Evolutionary conservation across 2,113 vertebrate genomes (phyloP).

Genomic region (Hoplias malabaricus): DNA sequence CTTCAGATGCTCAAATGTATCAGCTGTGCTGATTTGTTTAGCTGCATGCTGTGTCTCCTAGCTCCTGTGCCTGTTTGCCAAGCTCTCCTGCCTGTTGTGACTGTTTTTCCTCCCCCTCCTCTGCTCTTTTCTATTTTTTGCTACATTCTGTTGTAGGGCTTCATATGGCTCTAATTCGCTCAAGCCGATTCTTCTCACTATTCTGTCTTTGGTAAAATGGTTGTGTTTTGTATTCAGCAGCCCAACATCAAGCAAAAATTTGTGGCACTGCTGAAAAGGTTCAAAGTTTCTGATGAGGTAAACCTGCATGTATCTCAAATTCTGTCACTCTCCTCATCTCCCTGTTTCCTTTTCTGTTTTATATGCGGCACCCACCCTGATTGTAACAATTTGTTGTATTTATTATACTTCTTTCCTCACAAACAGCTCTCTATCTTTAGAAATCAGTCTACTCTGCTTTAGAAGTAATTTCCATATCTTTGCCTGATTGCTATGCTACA

Average conservation of each 20-base stretch:
- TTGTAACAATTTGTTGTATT: background rate
- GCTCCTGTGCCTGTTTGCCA: constrained; percentile 10
- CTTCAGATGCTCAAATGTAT: constrained; percentile 22
- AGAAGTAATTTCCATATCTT: background rate
- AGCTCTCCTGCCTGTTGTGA: constrained; percentile 27
- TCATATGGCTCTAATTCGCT: constrained; percentile 21
- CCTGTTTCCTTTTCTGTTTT: background rate
- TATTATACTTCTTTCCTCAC: background rate
- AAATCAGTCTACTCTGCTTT: background rate
- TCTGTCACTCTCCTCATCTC: background rate
- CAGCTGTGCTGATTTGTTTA: constrained; percentile 33
- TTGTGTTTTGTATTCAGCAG: constrained; percentile 67
- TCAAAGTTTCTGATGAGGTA: constrained; percentile 83
- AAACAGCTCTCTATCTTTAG: background rate
- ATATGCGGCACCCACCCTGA: background rate
- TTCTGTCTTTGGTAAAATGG: constrained; percentile 25
- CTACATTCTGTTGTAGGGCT: constrained; percentile 17
- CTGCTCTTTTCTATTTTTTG: constrained; percentile 46
- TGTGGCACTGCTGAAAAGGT: constrained; percentile 64
- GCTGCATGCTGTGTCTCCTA: constrained; percentile 9
- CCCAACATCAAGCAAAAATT: constrained; percentile 85
- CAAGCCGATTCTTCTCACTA: constrained; percentile 24
- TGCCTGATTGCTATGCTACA: background rate
- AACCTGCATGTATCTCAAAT: background rate
- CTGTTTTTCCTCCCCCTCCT: constrained; percentile 10